These are phyloP conservation scores for Brevimyrus niger DNA, from an alignment of 2,113 vertebrate genomes.

Conservation along the genomic window DNA sequence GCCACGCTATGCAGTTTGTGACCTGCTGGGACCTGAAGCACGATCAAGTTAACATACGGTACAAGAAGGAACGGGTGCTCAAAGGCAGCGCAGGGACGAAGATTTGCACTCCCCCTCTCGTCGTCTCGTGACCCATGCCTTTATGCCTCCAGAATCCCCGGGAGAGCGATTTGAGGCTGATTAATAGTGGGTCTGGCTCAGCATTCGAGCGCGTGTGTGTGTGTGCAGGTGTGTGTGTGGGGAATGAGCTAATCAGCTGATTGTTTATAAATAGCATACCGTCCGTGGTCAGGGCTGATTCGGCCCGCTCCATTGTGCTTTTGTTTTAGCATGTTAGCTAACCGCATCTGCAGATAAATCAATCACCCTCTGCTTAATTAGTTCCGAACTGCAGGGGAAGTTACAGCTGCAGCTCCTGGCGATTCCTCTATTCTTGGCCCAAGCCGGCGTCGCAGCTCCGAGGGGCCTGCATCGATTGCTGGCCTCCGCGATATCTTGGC, in stretches of 20 bases:
- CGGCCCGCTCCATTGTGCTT: neutral
- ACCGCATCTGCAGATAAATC: constrained; percentile 3
- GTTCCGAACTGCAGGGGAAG: constrained; percentile 3
- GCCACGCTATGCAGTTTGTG: neutral
- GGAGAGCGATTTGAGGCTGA: constrained; percentile 6
- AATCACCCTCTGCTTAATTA: constrained; percentile 5
- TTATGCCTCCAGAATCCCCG: neutral
- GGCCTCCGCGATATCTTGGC: neutral
- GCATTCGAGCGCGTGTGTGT: neutral
- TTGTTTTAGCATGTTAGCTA: neutral
- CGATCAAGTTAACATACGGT: neutral
- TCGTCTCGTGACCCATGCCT: neutral
- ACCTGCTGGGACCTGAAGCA: neutral
- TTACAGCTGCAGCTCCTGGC: neutral
- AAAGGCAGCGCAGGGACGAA: constrained; percentile 27
- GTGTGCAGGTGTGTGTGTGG: constrained; percentile 19
- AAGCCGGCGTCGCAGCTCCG: neutral
- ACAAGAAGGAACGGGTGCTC: constrained; percentile 32
- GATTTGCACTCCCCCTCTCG: neutral
- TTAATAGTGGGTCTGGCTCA: constrained; percentile 1
- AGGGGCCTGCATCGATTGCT: constrained; percentile 13
- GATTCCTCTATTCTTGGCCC: neutral
- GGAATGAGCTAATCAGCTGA: constrained; percentile 53
- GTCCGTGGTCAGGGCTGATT: constrained; percentile 52
- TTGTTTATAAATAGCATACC: constrained; percentile 63